Evolutionary conservation across 2,797 vertebrate species (phyloP).

Genomic region (Cyclopterus lumpus): DNA sequence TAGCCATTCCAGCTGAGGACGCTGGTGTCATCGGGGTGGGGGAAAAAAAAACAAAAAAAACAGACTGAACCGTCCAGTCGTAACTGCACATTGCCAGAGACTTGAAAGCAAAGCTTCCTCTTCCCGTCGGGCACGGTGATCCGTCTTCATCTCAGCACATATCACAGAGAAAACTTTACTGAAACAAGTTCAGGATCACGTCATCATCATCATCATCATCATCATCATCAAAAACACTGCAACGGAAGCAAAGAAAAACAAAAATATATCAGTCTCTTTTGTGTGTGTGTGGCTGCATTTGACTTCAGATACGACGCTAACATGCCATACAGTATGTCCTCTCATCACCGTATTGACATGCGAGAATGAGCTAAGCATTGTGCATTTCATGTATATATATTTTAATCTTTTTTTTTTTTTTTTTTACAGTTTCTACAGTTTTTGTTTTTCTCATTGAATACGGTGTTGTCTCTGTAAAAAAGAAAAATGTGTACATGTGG

Average conservation of each 20-base stretch:
- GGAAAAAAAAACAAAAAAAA: neutral
- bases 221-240: slow-evolving; percentile 45
- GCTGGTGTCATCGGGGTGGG: slow-evolving; percentile 74
- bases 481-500: slow-evolving; percentile 51
- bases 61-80: slow-evolving; percentile 88
- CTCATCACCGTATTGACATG: slow-evolving; percentile 61
- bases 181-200: slow-evolving; percentile 41
- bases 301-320: slow-evolving; percentile 64
- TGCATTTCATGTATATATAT: slow-evolving; percentile 80
- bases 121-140: slow-evolving; percentile 63
- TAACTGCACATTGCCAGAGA: slow-evolving; percentile 82
- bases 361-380: slow-evolving; percentile 74
- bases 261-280: slow-evolving; percentile 33
- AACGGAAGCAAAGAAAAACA: slow-evolving; percentile 45
- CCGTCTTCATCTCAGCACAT: slow-evolving; percentile 61
- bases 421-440: slow-evolving; percentile 78
- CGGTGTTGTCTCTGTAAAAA: slow-evolving; percentile 49
- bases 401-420: slow-evolving; percentile 75
- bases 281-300: slow-evolving; percentile 71
- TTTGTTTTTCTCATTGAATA: slow-evolving; percentile 46
- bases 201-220: slow-evolving; percentile 41
- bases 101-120: slow-evolving; percentile 68
- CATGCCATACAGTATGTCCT: slow-evolving; percentile 67
- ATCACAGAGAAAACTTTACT: slow-evolving; percentile 42
- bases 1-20: slow-evolving; percentile 70